A percentile compares a stretch with the other conserved stretches of the same genome.
Evolutionary conservation across 1,140 invertebrate species (phyloP).

Genomic region (Solenopsis invicta): DNA sequence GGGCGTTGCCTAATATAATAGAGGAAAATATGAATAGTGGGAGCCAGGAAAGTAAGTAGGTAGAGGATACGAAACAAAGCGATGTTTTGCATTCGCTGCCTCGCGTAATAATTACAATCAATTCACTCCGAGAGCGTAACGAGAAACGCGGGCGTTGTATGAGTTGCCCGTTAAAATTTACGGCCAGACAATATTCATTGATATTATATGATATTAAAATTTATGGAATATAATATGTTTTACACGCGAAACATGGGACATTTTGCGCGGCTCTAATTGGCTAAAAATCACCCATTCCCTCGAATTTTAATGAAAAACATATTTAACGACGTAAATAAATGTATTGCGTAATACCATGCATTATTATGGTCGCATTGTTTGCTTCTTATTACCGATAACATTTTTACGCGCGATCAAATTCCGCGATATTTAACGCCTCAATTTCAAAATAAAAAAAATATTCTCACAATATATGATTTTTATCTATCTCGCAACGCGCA

Average conservation of each 20-base stretch:
- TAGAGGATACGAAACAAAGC: constrained; percentile 60
- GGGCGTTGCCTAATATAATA: constrained; percentile 58
- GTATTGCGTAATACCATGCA: constrained; percentile 51
- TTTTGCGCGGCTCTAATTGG: constrained; percentile 63
- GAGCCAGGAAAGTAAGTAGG: constrained; percentile 42
- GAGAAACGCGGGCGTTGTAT: constrained; percentile 63
- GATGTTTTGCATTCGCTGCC: constrained; percentile 65
- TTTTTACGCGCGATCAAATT: constrained; percentile 54
- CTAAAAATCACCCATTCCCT: constrained; percentile 59
- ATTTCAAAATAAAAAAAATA: constrained; percentile 36
- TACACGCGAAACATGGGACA: constrained; percentile 62
- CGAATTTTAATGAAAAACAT: constrained; percentile 65
- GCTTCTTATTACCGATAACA: constrained; percentile 61
- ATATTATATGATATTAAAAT: constrained; percentile 67
- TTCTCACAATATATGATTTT: constrained; percentile 31
- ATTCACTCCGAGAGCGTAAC: constrained; percentile 65
- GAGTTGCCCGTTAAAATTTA: constrained; percentile 65
- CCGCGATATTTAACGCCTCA: constrained; percentile 32
- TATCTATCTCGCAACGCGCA: constrained; percentile 17
- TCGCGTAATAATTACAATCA: constrained; percentile 65
- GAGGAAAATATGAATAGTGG: constrained; percentile 61
- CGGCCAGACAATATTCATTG: constrained; percentile 64
- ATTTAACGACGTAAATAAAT: constrained; percentile 65
- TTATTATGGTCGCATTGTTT: constrained; percentile 58
- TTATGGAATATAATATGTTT: constrained; percentile 66